phyloP scores from a whole-genome alignment of 2,888 invertebrate species.

The Drosophila tanythrix region DNA sequence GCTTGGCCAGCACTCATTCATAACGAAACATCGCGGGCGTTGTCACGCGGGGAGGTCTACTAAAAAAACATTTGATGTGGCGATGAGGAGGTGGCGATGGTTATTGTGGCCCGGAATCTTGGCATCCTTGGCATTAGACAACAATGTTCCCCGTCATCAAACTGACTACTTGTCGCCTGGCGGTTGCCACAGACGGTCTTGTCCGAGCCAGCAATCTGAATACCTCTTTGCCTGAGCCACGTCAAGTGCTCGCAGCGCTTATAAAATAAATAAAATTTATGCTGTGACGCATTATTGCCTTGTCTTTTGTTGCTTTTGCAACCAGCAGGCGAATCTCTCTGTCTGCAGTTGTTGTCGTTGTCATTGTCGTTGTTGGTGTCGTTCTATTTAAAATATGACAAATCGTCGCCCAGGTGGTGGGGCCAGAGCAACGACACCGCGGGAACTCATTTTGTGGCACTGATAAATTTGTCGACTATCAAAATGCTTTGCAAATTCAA shows the following conservation, averaged over 20 bases:
- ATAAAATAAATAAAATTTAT: slow-evolving; percentile 81
- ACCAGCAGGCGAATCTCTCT: slow-evolving; percentile 34
- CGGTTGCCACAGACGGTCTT: slow-evolving; percentile 21
- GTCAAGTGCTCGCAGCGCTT: slow-evolving; percentile 73
- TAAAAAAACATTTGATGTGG: slow-evolving; percentile 72
- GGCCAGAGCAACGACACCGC: slow-evolving; percentile 36
- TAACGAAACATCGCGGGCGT: slow-evolving; percentile 34
- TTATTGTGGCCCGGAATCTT: neutral
- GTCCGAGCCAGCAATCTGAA: slow-evolving; percentile 38
- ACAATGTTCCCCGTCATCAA: slow-evolving; percentile 69
- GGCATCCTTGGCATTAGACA: slow-evolving; percentile 58
- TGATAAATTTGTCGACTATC: slow-evolving; percentile 78
- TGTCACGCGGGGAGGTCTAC: slow-evolving; percentile 52
- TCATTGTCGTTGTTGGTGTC: slow-evolving; percentile 42
- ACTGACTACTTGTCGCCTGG: slow-evolving; percentile 55
- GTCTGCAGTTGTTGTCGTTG: slow-evolving; percentile 20
- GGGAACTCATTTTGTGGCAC: slow-evolving; percentile 75
- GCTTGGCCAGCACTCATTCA: slow-evolving; percentile 54
- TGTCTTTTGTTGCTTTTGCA: slow-evolving; percentile 65
- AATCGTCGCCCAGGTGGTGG: slow-evolving; percentile 69
- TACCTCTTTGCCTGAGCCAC: slow-evolving; percentile 68
- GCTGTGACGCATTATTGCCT: slow-evolving; percentile 79
- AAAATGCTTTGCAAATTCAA: slow-evolving; percentile 59
- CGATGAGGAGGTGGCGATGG: neutral
- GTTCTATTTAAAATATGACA: slow-evolving; percentile 77